phyloP scores from a whole-genome alignment of 2,888 invertebrate species.

The Oxycera nigricornis region DNA sequence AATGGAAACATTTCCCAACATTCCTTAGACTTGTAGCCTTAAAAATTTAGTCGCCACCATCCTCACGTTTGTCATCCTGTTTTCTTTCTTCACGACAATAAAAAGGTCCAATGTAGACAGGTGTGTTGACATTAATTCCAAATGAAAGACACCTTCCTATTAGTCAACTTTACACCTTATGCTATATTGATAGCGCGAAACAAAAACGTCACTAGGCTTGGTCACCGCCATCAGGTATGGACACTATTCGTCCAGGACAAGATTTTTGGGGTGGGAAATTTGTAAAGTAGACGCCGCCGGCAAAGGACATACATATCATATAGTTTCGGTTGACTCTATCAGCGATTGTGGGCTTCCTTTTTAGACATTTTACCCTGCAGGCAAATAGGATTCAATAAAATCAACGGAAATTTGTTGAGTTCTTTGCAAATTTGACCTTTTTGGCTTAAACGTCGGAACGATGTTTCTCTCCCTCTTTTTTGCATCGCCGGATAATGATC shows the following conservation, averaged over 20 bases:
- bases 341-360: conserved; percentile 9
- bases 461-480: too few relatives aligned
- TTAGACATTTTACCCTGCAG: not conserved
- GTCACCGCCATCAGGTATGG: not conserved
- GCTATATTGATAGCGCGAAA: not conserved
- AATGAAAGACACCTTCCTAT: conserved; percentile 29
- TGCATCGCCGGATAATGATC: conserved; percentile 16
- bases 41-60: not conserved
- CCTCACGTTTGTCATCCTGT: not conserved
- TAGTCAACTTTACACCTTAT: conserved; percentile 36
- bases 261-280: not conserved
- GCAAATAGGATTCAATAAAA: conserved; percentile 20
- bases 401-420: conserved; percentile 31
- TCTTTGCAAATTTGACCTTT: conserved; percentile 16
- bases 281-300: not conserved
- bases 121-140: conserved; percentile 24
- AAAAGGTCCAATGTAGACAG: not conserved
- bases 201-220: not conserved
- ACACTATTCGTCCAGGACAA: not conserved
- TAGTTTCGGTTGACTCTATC: conserved; percentile 22
- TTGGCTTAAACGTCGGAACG: too few relatives aligned
- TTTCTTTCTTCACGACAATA: too few relatives aligned
- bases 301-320: conserved; percentile 13
- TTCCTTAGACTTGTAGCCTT: not conserved
- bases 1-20: conserved; percentile 11